Evolutionary conservation across 2,888 invertebrate species (phyloP).

Genomic region (Eristalis intricaria): DNA sequence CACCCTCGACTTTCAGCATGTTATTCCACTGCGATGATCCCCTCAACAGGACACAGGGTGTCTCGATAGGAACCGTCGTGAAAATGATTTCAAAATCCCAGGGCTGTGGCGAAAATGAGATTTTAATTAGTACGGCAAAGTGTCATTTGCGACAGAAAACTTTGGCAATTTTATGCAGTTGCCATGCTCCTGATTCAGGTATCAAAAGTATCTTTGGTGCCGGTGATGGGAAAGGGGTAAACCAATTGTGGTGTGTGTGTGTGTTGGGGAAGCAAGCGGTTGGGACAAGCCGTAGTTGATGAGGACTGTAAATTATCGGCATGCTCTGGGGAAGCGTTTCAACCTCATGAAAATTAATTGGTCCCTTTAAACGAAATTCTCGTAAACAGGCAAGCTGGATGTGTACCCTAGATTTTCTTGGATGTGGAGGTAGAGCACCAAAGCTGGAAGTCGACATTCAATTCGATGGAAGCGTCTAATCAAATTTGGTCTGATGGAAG

Average conservation of each 20-base stretch:
- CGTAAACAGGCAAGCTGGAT: too few relatives aligned
- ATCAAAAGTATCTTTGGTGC: not conserved
- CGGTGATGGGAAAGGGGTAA: not conserved
- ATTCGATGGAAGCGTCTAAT: too few relatives aligned
- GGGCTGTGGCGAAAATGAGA: constrained; percentile 51
- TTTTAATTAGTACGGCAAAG: constrained; percentile 61
- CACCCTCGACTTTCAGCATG: not conserved
- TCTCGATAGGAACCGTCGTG: not conserved
- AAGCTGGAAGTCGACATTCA: too few relatives aligned
- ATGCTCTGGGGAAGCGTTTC: not conserved
- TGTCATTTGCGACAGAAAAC: constrained; percentile 48
- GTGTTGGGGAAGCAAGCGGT: not conserved
- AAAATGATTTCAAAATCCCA: constrained; percentile 19
- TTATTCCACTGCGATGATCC: not conserved
- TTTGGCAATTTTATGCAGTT: constrained; percentile 60
- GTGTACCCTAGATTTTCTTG: too few relatives aligned
- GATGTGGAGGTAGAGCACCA: too few relatives aligned
- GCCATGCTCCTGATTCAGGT: constrained; percentile 39
- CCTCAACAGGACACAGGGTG: not conserved
- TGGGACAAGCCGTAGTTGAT: not conserved
- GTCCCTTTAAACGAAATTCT: not conserved
- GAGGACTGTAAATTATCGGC: not conserved
- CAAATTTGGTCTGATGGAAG: too few relatives aligned
- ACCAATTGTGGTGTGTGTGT: not conserved
- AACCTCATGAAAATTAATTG: not conserved